phyloP scores from a whole-genome alignment of 1,140 invertebrate genomes.

The Drosophila pectinifera region DNA sequence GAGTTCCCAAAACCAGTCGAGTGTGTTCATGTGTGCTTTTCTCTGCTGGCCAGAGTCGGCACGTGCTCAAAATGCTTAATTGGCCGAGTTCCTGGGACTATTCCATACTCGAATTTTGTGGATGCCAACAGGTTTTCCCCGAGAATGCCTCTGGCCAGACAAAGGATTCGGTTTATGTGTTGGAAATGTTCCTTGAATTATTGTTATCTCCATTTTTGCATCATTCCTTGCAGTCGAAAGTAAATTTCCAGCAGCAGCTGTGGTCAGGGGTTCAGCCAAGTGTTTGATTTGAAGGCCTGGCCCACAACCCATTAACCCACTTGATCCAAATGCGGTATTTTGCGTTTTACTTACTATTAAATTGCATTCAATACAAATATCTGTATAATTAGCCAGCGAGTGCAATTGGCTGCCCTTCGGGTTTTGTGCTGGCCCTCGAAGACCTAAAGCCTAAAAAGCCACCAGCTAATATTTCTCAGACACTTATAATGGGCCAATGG shows the following conservation, averaged over 20 bases:
- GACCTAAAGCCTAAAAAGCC: conserved; percentile 35
- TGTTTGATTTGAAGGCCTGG: not conserved
- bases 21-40: conserved; percentile 37
- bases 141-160: conserved; percentile 14
- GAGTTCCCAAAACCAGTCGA: conserved; percentile 24
- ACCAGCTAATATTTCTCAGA: conserved; percentile 49
- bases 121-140: conserved; percentile 32
- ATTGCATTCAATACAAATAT: conserved; percentile 45
- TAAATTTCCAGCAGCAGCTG: conserved; percentile 4
- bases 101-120: conserved; percentile 7
- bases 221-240: conserved; percentile 4
- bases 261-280: not conserved
- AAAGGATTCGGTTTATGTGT: conserved; percentile 16
- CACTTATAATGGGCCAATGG: conserved; percentile 68
- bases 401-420: conserved; percentile 72
- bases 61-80: conserved; percentile 74
- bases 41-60: conserved; percentile 49
- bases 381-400: conserved; percentile 40
- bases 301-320: conserved; percentile 12
- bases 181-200: conserved; percentile 40
- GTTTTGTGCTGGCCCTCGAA: conserved; percentile 65
- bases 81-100: conserved; percentile 44
- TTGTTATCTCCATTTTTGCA: conserved; percentile 31
- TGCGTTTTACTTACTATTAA: conserved; percentile 22
- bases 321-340: conserved; percentile 28